Percentiles rank a stretch among this genome's conserved stretches.
phyloP scores from a whole-genome alignment of 2,113 vertebrate species.

The Pimephales promelas region DNA sequence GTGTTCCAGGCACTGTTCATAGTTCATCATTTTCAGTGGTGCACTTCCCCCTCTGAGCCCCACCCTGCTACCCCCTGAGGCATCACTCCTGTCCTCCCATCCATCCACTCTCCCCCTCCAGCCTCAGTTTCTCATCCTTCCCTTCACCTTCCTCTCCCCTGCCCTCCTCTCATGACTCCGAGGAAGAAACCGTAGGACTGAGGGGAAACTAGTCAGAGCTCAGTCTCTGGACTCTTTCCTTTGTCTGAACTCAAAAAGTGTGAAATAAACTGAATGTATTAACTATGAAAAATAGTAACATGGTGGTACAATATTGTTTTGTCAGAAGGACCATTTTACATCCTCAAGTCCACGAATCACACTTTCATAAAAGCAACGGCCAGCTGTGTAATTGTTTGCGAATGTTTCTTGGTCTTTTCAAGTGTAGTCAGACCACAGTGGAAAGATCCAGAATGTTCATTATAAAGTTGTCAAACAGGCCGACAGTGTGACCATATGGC shows the following conservation, averaged over 20 bases:
- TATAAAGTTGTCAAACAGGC: conserved; percentile 23
- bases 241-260: neutral
- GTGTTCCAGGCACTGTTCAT: conserved; percentile 32
- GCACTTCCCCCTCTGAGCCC: neutral
- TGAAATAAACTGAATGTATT: neutral
- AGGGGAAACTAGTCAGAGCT: neutral
- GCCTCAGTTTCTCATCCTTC: neutral
- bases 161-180: neutral
- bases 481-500: conserved; percentile 14
- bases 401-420: conserved; percentile 1
- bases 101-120: neutral
- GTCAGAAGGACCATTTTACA: neutral
- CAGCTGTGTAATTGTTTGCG: conserved; percentile 22
- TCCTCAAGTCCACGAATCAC: neutral
- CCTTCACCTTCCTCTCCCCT: conserved; percentile 11
- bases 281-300: neutral
- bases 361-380: neutral
- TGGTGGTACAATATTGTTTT: neutral
- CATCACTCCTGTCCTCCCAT: neutral
- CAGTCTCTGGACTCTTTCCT: neutral
- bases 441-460: neutral
- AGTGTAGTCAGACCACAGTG: conserved; percentile 11
- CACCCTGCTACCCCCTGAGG: conserved; percentile 11
- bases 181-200: neutral
- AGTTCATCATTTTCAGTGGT: conserved; percentile 29